Evolutionary conservation across 2,797 vertebrate species (phyloP).

Genomic region (Gymnopithys bicolor): DNA sequence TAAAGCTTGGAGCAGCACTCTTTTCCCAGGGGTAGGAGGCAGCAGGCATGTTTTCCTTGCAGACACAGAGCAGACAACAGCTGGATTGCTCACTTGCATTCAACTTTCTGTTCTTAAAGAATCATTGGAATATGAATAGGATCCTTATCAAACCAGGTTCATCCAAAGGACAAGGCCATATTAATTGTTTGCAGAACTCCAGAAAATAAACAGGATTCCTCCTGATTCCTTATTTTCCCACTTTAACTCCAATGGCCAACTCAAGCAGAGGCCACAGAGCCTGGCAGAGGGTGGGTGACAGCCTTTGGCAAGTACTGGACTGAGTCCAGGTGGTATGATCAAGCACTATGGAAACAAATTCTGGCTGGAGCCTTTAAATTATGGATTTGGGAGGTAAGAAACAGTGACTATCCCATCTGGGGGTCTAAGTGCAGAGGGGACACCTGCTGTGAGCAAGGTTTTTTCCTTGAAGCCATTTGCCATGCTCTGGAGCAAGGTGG

Average conservation of each 20-base stretch:
- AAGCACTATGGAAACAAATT: background rate
- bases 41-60: fast-evolving
- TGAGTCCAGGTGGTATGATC: background rate
- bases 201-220: background rate
- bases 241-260: background rate
- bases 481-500: background rate
- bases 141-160: conserved; percentile 43
- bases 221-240: background rate
- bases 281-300: background rate
- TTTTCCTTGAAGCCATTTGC: background rate
- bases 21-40: background rate
- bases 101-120: background rate
- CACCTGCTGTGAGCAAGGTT: background rate
- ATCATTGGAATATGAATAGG: background rate
- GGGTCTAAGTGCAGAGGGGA: background rate
- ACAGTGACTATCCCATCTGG: background rate
- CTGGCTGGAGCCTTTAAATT: background rate
- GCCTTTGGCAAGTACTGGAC: background rate
- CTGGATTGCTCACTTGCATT: background rate
- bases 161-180: conserved; percentile 15
- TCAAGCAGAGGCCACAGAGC: background rate
- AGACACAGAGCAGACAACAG: background rate
- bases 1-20: background rate
- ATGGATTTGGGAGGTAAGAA: background rate
- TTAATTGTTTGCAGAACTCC: conserved; percentile 28